Percentiles rank a stretch among this genome's conserved stretches.
phyloP scores from a whole-genome alignment of 2,888 invertebrate species.

The Drosophila pseudotalamancana region DNA sequence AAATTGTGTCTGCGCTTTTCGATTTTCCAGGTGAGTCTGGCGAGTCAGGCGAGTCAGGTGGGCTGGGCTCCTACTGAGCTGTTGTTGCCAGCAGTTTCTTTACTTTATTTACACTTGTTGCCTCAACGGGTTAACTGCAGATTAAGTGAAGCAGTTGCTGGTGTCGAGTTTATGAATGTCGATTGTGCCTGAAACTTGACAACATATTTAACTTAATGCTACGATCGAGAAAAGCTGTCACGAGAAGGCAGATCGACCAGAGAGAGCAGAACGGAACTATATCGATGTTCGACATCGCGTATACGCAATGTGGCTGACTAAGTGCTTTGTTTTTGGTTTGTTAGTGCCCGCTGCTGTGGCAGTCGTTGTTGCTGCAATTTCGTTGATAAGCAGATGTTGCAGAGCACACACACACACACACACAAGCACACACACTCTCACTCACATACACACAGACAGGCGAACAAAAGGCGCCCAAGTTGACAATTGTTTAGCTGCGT shows the following conservation, averaged over 20 bases:
- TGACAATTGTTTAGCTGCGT: constrained; percentile 63
- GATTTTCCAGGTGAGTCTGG: background rate
- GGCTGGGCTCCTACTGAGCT: background rate
- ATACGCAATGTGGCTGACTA: constrained; percentile 49
- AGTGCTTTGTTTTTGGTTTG: constrained; percentile 36
- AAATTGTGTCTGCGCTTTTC: constrained; percentile 33
- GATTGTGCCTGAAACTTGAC: background rate
- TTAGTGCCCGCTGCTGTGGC: constrained; percentile 13
- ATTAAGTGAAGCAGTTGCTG: constrained; percentile 34
- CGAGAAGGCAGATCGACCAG: constrained; percentile 7
- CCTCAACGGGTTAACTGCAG: constrained; percentile 44
- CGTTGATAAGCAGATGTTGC: constrained; percentile 64
- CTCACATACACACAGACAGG: background rate
- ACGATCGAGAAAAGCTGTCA: constrained; percentile 15
- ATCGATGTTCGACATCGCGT: constrained; percentile 40
- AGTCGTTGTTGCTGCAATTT: constrained; percentile 54
- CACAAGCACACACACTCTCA: constrained; percentile 2
- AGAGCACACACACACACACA: constrained; percentile 13
- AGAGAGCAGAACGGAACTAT: constrained; percentile 16
- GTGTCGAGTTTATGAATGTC: constrained; percentile 23
- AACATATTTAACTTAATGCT: background rate
- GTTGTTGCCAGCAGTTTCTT: constrained; percentile 14
- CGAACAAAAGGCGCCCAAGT: constrained; percentile 60
- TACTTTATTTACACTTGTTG: constrained; percentile 21
- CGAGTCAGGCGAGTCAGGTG: background rate